Conservation (phyloP, 2,888 invertebrate species). For the Polia nebulosa region DNA sequence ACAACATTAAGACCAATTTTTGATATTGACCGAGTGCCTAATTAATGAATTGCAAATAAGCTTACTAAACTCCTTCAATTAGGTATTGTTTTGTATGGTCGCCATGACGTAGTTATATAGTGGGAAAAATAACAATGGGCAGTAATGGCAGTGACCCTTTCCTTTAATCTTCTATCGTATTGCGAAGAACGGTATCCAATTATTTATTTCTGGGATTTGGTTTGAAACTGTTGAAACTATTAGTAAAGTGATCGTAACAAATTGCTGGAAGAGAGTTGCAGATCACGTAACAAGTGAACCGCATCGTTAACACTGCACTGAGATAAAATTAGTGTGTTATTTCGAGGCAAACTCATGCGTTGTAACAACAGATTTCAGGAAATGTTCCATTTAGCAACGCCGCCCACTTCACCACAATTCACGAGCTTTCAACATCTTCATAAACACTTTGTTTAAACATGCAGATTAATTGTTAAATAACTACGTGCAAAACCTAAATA, state of each 20-base stretch:
- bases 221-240: slow-evolving; percentile 11
- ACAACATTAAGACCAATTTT: slow-evolving; percentile 15
- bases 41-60: slow-evolving; percentile 37
- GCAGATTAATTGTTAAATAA: slow-evolving; percentile 69
- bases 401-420: slow-evolving; percentile 70
- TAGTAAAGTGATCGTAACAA: slow-evolving; percentile 23
- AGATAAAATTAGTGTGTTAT: slow-evolving; percentile 82
- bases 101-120: not conserved
- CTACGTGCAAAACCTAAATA: slow-evolving; percentile 45
- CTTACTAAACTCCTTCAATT: slow-evolving; percentile 29
- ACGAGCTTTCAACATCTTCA: slow-evolving; percentile 73
- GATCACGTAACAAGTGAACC: slow-evolving; percentile 67
- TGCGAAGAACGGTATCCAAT: slow-evolving; percentile 7
- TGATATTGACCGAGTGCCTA: slow-evolving; percentile 54
- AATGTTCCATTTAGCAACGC: slow-evolving; percentile 79
- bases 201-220: slow-evolving; percentile 19
- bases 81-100: slow-evolving; percentile 30
- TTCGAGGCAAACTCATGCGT: slow-evolving; percentile 76
- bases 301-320: slow-evolving; percentile 71
- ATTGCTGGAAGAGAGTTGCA: slow-evolving; percentile 38
- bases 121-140: slow-evolving; percentile 32
- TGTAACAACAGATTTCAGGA: slow-evolving; percentile 83
- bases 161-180: slow-evolving; percentile 14
- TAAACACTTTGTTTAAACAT: slow-evolving; percentile 70
- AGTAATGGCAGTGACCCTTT: slow-evolving; percentile 26